Conservation (phyloP, 2,113 vertebrate species). For the Zeus faber region DNA sequence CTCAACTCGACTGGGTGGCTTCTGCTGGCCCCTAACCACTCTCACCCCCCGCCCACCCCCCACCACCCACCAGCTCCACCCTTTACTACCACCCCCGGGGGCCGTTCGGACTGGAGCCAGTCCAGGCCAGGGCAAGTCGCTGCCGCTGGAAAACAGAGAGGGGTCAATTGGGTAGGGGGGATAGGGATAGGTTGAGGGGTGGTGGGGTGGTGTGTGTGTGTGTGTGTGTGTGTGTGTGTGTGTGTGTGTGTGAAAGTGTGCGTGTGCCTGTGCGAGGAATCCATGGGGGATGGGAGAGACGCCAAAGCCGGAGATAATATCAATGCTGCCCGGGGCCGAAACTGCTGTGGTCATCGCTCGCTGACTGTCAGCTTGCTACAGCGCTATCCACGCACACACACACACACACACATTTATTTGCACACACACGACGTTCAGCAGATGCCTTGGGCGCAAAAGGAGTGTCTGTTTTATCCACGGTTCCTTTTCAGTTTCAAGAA, state of each 20-base stretch:
- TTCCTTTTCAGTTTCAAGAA: no score
- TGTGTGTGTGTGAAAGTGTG: slow-evolving; percentile 4
- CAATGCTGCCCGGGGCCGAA: no score
- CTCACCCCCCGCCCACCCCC: no score
- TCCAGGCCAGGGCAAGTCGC: slow-evolving; percentile 15
- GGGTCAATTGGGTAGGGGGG: background rate
- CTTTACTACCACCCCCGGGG: slow-evolving; percentile 8
- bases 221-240: slow-evolving; percentile 11
- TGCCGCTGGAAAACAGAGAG: slow-evolving; percentile 1
- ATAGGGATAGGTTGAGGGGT: slow-evolving; percentile 3
- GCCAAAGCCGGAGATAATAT: no score
- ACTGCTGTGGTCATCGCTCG: no score
- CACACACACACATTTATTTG: no score
- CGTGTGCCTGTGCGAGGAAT: background rate
- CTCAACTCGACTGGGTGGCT: slow-evolving; percentile 17
- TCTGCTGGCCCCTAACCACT: background rate
- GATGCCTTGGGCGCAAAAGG: no score
- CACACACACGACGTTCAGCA: no score
- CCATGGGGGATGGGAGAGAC: background rate
- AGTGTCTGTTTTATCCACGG: no score
- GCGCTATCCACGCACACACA: no score
- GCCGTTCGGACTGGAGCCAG: slow-evolving; percentile 25
- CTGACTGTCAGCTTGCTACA: no score
- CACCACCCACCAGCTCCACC: background rate
- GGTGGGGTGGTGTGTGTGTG: no score